These are phyloP conservation scores for Hoplostethus mediterraneus DNA, from an alignment of 2,797 vertebrate species.

Conservation along the genomic window DNA sequence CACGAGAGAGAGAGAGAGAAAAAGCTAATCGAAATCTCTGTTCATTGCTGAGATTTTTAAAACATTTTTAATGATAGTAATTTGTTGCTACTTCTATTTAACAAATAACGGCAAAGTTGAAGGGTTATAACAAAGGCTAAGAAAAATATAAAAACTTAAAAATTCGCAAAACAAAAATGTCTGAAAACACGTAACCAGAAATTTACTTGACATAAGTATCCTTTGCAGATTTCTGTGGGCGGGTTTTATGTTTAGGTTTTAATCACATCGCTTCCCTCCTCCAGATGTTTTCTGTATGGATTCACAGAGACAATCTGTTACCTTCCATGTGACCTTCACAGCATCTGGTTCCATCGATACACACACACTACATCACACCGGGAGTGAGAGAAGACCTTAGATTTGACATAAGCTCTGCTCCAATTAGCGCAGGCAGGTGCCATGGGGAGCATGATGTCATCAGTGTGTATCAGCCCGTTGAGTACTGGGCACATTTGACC, in stretches of 20 bases:
- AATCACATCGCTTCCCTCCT: conserved; percentile 71
- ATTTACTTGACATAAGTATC: conserved; percentile 67
- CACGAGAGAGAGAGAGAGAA: conserved; percentile 61
- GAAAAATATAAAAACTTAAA: conserved; percentile 53
- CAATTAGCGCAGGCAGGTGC: conserved; percentile 41
- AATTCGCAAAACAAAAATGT: conserved; percentile 39
- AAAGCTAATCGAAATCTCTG: conserved; percentile 64
- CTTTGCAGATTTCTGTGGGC: conserved; percentile 57
- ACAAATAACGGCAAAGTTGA: conserved; percentile 60
- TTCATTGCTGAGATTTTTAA: conserved; percentile 75
- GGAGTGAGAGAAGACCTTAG: conserved; percentile 28
- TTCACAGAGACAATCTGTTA: conserved; percentile 52
- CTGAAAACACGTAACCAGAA: conserved; percentile 58
- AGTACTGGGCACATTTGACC: conserved; percentile 7
- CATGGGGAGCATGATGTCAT: conserved; percentile 48
- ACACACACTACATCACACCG: conserved; percentile 41
- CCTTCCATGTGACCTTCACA: conserved; percentile 42
- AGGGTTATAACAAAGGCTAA: conserved; percentile 43
- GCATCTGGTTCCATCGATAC: conserved; percentile 40
- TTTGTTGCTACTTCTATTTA: conserved; percentile 75
- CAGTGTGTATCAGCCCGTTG: conserved; percentile 38
- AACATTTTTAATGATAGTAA: conserved; percentile 78
- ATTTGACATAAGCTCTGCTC: conserved; percentile 27
- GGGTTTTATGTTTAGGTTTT: conserved; percentile 42
- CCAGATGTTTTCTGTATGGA: conserved; percentile 65